Conservation (phyloP, 1,140 invertebrate species). For the Brachionus calyciflorus region DNA sequence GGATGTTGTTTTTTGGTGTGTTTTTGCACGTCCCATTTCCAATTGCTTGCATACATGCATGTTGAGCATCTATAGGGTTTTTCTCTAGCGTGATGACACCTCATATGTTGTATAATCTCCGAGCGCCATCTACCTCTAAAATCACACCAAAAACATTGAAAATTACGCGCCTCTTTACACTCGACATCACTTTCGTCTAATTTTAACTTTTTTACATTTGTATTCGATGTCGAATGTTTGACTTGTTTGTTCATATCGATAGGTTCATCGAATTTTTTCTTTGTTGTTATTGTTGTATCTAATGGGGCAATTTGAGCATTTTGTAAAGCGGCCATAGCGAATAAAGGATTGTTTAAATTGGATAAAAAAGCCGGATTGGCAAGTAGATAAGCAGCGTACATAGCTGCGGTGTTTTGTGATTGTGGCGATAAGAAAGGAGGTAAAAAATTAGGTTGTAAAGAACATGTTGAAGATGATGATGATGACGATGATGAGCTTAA, state of each 20-base stretch:
- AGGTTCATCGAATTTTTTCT: neutral
- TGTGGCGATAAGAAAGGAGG: neutral
- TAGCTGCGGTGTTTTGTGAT: slow-evolving; percentile 20
- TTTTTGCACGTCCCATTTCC: slow-evolving; percentile 60
- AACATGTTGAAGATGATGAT: slow-evolving; percentile 12
- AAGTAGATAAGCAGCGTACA: slow-evolving; percentile 16
- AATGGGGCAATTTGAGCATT: neutral
- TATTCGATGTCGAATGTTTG: neutral
- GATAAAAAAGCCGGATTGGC: neutral
- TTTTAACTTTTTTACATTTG: neutral
- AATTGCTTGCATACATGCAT: slow-evolving; percentile 59
- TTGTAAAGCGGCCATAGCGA: slow-evolving; percentile 21
- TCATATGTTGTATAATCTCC: slow-evolving; percentile 61
- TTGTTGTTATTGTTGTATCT: neutral
- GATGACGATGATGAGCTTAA: neutral
- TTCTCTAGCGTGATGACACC: slow-evolving; percentile 59
- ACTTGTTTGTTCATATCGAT: neutral
- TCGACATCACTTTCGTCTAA: neutral
- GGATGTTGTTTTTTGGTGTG: slow-evolving; percentile 45
- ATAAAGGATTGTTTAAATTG: neutral
- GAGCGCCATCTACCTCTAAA: slow-evolving; percentile 60
- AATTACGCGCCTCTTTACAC: slow-evolving; percentile 42
- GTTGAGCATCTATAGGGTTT: slow-evolving; percentile 59
- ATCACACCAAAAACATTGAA: slow-evolving; percentile 54
- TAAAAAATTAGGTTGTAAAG: no score